phyloP scores from a whole-genome alignment of 2,113 vertebrate species.

The Stegostoma tigrinum region DNA sequence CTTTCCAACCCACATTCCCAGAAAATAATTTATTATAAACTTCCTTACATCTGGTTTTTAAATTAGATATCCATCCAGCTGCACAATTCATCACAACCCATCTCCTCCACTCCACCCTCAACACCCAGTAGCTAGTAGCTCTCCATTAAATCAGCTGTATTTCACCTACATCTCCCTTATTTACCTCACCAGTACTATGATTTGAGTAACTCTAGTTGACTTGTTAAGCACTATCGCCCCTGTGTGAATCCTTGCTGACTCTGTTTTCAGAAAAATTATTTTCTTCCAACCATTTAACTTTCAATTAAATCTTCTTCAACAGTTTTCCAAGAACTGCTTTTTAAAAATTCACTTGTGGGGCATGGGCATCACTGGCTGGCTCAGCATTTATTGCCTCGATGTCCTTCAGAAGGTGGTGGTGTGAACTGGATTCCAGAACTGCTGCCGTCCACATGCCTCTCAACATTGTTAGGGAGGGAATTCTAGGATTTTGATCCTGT shows the following conservation, averaged over 20 bases:
- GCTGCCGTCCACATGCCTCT: too few relatives aligned
- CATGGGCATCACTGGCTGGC: too few relatives aligned
- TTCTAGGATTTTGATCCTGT: too few relatives aligned
- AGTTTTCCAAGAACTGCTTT: not conserved
- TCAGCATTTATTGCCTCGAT: too few relatives aligned
- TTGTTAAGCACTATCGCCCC: not conserved
- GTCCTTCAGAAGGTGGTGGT: too few relatives aligned
- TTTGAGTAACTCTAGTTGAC: not conserved
- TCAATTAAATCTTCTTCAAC: not conserved
- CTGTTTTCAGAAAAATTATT: not conserved
- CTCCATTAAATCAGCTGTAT: not conserved
- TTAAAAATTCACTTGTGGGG: too few relatives aligned
- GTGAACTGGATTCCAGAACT: too few relatives aligned
- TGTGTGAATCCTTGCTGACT: not conserved
- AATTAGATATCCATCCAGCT: not conserved
- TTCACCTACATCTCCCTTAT: not conserved
- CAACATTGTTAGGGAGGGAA: too few relatives aligned
- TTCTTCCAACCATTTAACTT: not conserved
- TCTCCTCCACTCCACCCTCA: not conserved
- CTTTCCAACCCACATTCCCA: not conserved
- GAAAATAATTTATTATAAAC: not conserved
- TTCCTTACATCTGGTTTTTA: not conserved
- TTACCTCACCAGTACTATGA: not conserved
- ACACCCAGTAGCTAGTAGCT: not conserved
- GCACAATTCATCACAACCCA: not conserved